Conservation (phyloP, 2,888 invertebrate genomes). For the Octonoba sinensis region DNA sequence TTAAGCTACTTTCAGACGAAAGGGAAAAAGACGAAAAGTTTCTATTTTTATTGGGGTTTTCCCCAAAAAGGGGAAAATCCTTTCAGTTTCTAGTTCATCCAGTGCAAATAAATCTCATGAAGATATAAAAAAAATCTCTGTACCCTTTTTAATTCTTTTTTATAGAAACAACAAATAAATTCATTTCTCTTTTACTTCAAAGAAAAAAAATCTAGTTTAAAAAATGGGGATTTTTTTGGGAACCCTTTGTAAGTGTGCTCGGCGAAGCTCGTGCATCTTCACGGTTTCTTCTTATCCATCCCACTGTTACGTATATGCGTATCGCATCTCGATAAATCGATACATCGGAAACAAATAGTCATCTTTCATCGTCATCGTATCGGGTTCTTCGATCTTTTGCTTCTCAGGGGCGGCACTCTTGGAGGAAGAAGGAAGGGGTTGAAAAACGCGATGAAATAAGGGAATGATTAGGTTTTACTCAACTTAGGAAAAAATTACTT, state of each 20-base stretch:
- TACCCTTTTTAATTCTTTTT: conserved; percentile 1
- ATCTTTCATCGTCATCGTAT: conserved; percentile 63
- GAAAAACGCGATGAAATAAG: not conserved
- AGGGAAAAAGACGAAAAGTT: too few relatives aligned
- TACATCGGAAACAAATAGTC: conserved; percentile 60
- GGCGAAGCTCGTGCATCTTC: not conserved
- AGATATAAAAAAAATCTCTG: conserved; percentile 3
- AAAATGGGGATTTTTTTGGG: conserved; percentile 1
- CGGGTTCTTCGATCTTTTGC: conserved; percentile 42
- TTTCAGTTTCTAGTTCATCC: too few relatives aligned
- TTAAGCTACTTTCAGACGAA: too few relatives aligned
- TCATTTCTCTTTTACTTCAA: conserved; percentile 44
- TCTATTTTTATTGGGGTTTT: too few relatives aligned
- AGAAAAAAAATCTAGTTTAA: too few relatives aligned
- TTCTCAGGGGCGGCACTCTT: not conserved
- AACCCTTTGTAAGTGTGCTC: not conserved
- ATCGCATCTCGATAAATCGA: conserved; percentile 48
- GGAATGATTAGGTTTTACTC: too few relatives aligned
- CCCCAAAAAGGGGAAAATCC: too few relatives aligned
- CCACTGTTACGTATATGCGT: conserved; percentile 4
- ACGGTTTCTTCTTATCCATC: not conserved
- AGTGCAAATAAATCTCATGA: too few relatives aligned
- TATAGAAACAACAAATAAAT: conserved; percentile 51
- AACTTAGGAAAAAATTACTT: too few relatives aligned
- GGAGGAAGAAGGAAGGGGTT: not conserved